Percentiles rank a stretch among this genome's conserved stretches.
Evolutionary conservation across 2,113 vertebrate genomes (phyloP).

Genomic region (Cariama cristata): DNA sequence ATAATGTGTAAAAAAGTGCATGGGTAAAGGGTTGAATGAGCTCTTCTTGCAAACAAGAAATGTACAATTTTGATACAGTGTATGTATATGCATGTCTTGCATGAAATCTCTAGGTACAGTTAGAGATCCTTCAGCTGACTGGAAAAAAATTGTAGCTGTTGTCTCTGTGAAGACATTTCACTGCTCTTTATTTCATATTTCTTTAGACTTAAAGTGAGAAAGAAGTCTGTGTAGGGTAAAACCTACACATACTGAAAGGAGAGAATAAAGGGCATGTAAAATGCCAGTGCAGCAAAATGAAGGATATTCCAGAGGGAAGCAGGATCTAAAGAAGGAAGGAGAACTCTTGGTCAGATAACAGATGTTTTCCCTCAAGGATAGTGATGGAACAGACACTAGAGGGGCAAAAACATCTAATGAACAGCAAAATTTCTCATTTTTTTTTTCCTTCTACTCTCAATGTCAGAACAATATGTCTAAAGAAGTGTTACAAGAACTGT

Average conservation of each 20-base stretch:
- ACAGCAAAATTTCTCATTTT: background rate
- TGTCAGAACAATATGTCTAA: background rate
- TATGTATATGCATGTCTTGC: background rate
- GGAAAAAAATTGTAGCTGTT: background rate
- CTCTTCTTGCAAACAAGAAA: background rate
- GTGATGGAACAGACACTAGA: background rate
- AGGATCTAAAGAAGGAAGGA: background rate
- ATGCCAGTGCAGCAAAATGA: constrained; percentile 1
- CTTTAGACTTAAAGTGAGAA: background rate
- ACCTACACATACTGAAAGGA: background rate
- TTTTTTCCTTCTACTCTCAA: background rate
- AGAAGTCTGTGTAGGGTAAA: background rate
- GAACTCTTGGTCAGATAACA: constrained; percentile 25
- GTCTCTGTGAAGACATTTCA: background rate
- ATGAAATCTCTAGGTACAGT: background rate
- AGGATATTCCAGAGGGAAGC: background rate
- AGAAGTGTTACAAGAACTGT: background rate
- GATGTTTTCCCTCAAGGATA: constrained; percentile 46
- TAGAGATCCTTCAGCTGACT: background rate
- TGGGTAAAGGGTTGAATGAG: background rate
- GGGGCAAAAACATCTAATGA: background rate
- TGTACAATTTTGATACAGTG: background rate
- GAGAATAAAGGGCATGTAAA: constrained; percentile 19
- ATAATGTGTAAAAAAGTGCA: background rate
- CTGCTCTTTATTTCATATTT: background rate